Percentiles rank a stretch among this genome's conserved stretches.
phyloP scores from a whole-genome alignment of 2,797 vertebrate species.

The Dermochelys coriacea region DNA sequence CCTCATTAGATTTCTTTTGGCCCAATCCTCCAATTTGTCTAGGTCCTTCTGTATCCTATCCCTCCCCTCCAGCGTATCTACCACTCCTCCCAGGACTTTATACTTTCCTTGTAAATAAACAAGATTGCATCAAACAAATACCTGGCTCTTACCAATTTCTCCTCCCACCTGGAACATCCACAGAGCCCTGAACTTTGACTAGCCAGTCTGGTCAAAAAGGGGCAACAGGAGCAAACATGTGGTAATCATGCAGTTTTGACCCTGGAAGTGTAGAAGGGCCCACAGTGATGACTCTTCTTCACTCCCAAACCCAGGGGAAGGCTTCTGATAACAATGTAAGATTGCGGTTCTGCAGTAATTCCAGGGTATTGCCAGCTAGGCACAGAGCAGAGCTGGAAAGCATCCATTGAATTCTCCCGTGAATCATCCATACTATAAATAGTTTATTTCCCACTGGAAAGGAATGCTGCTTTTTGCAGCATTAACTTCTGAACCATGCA shows the following conservation, averaged over 20 bases:
- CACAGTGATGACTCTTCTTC: background rate
- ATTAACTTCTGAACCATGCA: rapidly evolving
- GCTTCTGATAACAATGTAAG: background rate
- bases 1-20: too few species aligned
- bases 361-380: background rate
- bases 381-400: background rate
- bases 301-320: background rate
- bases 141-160: background rate
- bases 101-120: background rate
- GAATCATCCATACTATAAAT: rapidly evolving
- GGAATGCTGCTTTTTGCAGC: background rate
- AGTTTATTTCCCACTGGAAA: background rate
- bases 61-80: too few species aligned
- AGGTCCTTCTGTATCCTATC: too few species aligned
- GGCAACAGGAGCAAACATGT: rapidly evolving
- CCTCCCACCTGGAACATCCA: background rate
- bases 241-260: background rate
- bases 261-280: background rate
- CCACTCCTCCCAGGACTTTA: too few species aligned
- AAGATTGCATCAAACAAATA: background rate
- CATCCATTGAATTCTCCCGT: background rate
- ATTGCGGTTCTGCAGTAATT: background rate
- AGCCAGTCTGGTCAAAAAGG: background rate
- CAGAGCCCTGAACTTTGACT: background rate
- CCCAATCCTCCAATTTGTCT: too few species aligned